Base-by-base conservation (phyloP, 2,888 invertebrate species). In the Drosophila formosana region DNA sequence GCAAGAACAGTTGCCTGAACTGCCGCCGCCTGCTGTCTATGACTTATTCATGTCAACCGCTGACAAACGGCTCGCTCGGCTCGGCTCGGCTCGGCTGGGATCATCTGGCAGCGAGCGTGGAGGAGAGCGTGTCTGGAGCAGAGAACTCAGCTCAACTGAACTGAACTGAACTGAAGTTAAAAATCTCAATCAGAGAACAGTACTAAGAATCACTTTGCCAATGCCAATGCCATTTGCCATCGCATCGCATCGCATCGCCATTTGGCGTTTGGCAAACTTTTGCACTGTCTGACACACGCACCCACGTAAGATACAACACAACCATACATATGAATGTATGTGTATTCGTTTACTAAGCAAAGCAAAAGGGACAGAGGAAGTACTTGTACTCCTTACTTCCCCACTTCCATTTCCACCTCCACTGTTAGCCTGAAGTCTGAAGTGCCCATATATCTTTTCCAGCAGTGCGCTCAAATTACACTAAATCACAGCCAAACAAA, bases 401-500 rank as follows among this genome's bases (percentile, higher is more conserved):
- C 18, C 18, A 18, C 18, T 18, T 1, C 18, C 18, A 18, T 1
- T 18, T 0, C 37, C 37, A 11, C 9, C 2, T 11, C 34, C 34
- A 0, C 4, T 4, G n/a, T 9, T 13, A 13, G 57, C 37, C 49
- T 49, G 46, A 11, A 3, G 9, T 72, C 80, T 78, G 72, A 82
- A 85, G 83, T 71, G 71, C 53, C 69, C 86, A 86, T 82, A 82
- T 82, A 82, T 84, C 78, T 81, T 65, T 72, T 62, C 61, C 73
- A 72, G 81, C 71, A 71, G 79, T 85, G 67, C 73, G 83, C 83
- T 87, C 87, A 84, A 84, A 84, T 84, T 87, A 84, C 83, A 84
- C 75, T 87, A 84, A 84, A 84, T 84, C 83, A 87, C 85, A 80
- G 82, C 68, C 87, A 82, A 84, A 84, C 87, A 84, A 84, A 84